Evolutionary conservation across 2,888 invertebrate genomes (phyloP).

Genomic region (Sialis lutaria): DNA sequence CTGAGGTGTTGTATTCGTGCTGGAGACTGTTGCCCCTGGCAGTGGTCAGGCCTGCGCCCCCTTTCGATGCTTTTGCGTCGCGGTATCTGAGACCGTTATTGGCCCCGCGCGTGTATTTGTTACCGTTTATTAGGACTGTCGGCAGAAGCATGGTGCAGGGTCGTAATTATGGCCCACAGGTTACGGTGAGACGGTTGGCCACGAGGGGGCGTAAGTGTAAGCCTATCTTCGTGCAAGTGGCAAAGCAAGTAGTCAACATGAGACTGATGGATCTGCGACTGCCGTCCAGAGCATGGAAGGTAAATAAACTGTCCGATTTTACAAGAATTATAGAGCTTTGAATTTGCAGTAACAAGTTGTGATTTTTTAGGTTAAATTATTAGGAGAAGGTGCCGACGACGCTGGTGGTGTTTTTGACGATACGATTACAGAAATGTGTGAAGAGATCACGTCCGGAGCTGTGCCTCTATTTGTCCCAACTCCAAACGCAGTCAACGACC

Average conservation of each 20-base stretch:
- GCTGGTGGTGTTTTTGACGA: slow-evolving; percentile 53
- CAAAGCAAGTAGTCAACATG: slow-evolving; percentile 40
- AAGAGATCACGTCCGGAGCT: slow-evolving; percentile 36
- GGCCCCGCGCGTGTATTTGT: slow-evolving; percentile 38
- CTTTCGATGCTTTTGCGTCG: slow-evolving; percentile 21
- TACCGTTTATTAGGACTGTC: slow-evolving; percentile 41
- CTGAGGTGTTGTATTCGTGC: slow-evolving; percentile 39
- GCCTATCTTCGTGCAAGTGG: slow-evolving; percentile 43
- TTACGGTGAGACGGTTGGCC: slow-evolving; percentile 39
- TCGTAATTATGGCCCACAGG: slow-evolving; percentile 45
- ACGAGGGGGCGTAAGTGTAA: slow-evolving; percentile 36
- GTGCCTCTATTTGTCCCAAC: slow-evolving; percentile 41
- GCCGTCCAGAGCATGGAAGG: slow-evolving; percentile 47
- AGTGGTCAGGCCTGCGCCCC: slow-evolving; percentile 24
- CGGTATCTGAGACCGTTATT: slow-evolving; percentile 32
- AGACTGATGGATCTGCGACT: slow-evolving; percentile 36
- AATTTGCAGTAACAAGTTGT: too few relatives aligned
- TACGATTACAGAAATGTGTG: slow-evolving; percentile 49
- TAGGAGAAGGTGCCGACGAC: slow-evolving; percentile 50
- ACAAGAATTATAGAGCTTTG: too few relatives aligned
- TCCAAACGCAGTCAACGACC: slow-evolving; percentile 40
- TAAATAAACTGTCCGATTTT: not conserved
- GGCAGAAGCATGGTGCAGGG: slow-evolving; percentile 51
- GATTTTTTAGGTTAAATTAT: slow-evolving; percentile 25
- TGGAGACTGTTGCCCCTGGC: slow-evolving; percentile 35